These are phyloP conservation scores for Triplophysa dalaica DNA, from an alignment of 2,113 vertebrate species.

Conservation along the genomic window DNA sequence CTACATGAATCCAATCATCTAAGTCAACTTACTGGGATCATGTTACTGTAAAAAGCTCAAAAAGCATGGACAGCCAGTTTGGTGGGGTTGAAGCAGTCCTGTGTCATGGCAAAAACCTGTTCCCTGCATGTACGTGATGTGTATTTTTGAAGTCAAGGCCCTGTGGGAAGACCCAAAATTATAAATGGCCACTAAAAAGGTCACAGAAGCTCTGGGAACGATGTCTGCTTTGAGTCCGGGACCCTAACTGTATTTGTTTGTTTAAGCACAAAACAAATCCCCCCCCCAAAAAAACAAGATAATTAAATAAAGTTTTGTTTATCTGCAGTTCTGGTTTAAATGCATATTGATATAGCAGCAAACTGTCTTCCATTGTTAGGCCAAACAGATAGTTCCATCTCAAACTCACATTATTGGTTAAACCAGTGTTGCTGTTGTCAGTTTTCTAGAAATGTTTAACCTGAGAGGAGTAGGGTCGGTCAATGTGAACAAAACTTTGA, in stretches of 20 bases:
- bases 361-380: too few relatives aligned
- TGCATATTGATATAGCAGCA: background rate
- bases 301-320: constrained; percentile 37
- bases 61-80: constrained; percentile 41
- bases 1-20: constrained; percentile 36
- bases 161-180: constrained; percentile 71
- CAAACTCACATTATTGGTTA: too few relatives aligned
- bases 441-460: too few relatives aligned
- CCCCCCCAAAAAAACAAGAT: constrained; percentile 43
- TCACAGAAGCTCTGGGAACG: constrained; percentile 66
- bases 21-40: constrained; percentile 33
- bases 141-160: constrained; percentile 61
- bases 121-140: constrained; percentile 48
- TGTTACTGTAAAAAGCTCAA: constrained; percentile 54
- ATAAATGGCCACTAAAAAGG: constrained; percentile 68
- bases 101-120: constrained; percentile 32
- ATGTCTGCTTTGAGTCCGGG: constrained; percentile 63
- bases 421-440: background rate
- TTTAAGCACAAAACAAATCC: constrained; percentile 48
- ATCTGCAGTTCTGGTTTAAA: background rate
- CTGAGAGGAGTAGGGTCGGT: too few relatives aligned
- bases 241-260: constrained; percentile 60
- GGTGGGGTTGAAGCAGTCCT: constrained; percentile 32
- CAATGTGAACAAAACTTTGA: too few relatives aligned
- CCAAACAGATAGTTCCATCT: too few relatives aligned